These are phyloP conservation scores for Montipora cactus DNA, from an alignment of 64 coral and sea anemone species.

Conservation along the genomic window DNA sequence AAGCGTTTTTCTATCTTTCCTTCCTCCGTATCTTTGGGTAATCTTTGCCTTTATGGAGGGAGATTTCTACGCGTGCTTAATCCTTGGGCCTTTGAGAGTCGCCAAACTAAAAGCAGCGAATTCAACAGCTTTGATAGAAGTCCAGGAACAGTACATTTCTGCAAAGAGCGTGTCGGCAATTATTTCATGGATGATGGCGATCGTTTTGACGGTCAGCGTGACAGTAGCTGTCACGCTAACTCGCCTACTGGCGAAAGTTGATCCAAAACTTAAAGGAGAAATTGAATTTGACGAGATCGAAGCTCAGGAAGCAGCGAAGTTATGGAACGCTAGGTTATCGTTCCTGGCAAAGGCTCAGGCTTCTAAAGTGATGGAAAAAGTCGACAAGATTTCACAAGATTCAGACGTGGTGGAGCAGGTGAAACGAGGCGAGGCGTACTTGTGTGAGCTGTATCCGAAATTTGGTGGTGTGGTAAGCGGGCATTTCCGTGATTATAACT, in stretches of 20 bases:
- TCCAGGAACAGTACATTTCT: constrained; percentile 44
- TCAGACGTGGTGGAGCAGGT: constrained; percentile 17
- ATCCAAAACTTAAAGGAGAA: constrained; percentile 45
- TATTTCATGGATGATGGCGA: constrained; percentile 64
- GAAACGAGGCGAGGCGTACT: constrained; percentile 42
- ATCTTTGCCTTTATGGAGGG: constrained; percentile 66
- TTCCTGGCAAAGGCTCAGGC: constrained; percentile 32
- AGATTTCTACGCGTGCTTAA: constrained; percentile 69
- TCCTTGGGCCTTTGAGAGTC: constrained; percentile 44
- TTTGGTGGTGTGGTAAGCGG: constrained; percentile 46
- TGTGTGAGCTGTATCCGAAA: constrained; percentile 62
- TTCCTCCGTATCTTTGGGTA: constrained; percentile 66
- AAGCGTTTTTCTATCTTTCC: constrained; percentile 53
- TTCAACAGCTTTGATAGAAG: not conserved
- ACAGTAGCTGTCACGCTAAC: constrained; percentile 64
- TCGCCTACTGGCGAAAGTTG: constrained; percentile 27
- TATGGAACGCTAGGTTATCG: constrained; percentile 17
- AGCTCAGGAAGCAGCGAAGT: constrained; percentile 17
- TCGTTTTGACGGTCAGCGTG: constrained; percentile 22
- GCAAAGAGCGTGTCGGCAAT: constrained; percentile 65
- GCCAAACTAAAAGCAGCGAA: constrained; percentile 2
- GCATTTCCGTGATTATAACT: constrained; percentile 7
- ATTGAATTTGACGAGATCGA: constrained; percentile 58
- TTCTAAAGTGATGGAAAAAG: constrained; percentile 6
- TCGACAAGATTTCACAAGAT: not conserved